Evolutionary conservation across 2,888 invertebrate genomes (phyloP), one percentile per base, ranked within the genome.

Genomic region (Mimumesa dahlbomi): DNA sequence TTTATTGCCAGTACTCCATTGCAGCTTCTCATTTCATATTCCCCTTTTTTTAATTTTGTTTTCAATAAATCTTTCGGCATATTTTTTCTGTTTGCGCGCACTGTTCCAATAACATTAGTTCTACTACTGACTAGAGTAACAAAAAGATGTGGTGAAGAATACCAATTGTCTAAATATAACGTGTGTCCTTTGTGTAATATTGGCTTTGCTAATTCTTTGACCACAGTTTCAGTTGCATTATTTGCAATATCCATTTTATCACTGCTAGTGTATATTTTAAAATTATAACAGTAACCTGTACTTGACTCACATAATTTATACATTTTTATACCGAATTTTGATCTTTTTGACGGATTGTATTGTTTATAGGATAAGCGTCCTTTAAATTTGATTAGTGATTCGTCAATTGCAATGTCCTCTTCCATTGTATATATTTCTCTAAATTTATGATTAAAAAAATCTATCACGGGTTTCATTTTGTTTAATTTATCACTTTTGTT

Each of bases 241-340:
- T 61, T 22, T 13, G 2, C 25, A 46, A 22, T 11, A 38, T 62
- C 0, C 34, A 36, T 58, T 63, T 67, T 74, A 29, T 73, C 77
- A 36, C 42, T 4, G 25, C 75, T 72, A 19, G 68, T 65, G 40
- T 73, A 71, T 57, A 75, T 75, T 76, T 79, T 76, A 22, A 79
- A 78, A 42, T 31, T 40, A 57, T 56, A 48, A 21, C 61, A 64
- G 31, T 56, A 70, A 38, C 52, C 61, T 18, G 61, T 45, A 4
- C 7, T 34, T 11, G 81, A 75, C 58, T 84, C 81, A 63, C 83
- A 83, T 5, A 85, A 53, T 52, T 83, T 83, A 48, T 77, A 83
- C 2, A 57, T 38, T 67, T 84, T 84, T 5, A 84, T 77, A 0
- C 79, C 83, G 49, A 83, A 75, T 50, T 79, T 54, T 31, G 83